Base-by-base conservation (phyloP, 1,140 invertebrate genomes). In the Drosophila asahinai region DNA sequence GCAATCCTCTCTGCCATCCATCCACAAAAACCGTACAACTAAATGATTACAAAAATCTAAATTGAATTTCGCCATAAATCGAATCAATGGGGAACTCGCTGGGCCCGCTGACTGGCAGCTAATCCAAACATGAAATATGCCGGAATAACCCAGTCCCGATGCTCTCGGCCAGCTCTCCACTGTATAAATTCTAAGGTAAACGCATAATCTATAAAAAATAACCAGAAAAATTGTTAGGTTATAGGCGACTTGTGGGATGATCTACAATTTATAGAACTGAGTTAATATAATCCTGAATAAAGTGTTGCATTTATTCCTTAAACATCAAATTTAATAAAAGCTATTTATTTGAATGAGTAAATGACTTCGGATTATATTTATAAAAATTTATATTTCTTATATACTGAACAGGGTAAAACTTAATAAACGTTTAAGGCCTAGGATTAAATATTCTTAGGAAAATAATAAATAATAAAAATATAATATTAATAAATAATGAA, bases 41-140 rank as follows among this genome's bases (percentile, higher is more conserved):
- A 89, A 90, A 90, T 89, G 86, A 90, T 89, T 77, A 57, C 75
- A 90, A 89, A 89, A 89, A 90, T 90, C 86, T 86, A 90, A 89
- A 90, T 90, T 90, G 86, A 86, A 89, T 86, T 89, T 89, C 51
- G 81, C 86, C 86, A 89, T 89, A 89, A 89, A 80, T 77, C 71
- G 77, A 90, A 73, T 82, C 78, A 74, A 79, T 71, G 67, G 65
- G 76, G 19, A 61, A 43, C 58, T 64, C 33, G 45, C 43, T 49
- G 48, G 43, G 52, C 47, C 27, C 8, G 73, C 61, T 70, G 73
- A 61, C 38, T 72, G 33, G 60, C 77, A 51, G 81, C 80, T 87
- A 87, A 87, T 89, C 83, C 84, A 83, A 81, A 75, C 81, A 81
- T 83, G 67, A 87, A 81, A 87, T 83, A 87, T 89, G 76, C 86